phyloP scores from a whole-genome alignment of 2,888 invertebrate species.

The Limnephilus marmoratus region DNA sequence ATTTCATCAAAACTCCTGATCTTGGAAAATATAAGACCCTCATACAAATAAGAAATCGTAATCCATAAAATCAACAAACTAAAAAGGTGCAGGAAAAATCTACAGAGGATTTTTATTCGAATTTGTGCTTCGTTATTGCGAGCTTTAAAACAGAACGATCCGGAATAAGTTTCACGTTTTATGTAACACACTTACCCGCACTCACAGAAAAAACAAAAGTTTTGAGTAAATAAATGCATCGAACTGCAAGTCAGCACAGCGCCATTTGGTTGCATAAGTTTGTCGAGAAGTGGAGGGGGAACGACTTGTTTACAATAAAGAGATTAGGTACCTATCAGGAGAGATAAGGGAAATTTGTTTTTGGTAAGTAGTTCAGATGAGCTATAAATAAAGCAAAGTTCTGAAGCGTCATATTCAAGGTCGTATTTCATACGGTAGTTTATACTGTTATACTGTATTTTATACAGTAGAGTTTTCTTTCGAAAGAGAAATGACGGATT shows the following conservation, averaged over 20 bases:
- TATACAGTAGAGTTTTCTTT: not conserved
- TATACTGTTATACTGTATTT: not conserved
- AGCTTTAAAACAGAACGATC: not conserved
- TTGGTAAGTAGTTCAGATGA: not conserved
- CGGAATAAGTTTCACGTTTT: not conserved
- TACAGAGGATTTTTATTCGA: not conserved
- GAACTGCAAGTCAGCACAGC: slow-evolving; percentile 28
- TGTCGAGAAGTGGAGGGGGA: not conserved
- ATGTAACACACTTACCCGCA: not conserved
- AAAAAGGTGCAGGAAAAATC: not conserved
- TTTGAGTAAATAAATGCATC: slow-evolving; percentile 22
- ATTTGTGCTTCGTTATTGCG: not conserved
- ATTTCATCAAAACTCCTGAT: not conserved
- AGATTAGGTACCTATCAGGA: not conserved
- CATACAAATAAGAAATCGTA: not conserved
- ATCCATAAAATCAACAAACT: not conserved
- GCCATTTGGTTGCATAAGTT: slow-evolving; percentile 24
- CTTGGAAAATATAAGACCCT: not conserved
- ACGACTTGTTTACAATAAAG: not conserved
- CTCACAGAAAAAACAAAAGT: not conserved
- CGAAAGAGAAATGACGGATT: not conserved
- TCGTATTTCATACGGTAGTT: not conserved
- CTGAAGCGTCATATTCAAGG: not conserved
- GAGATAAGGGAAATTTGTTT: not conserved
- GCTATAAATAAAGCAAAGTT: not conserved